Base-by-base conservation (phyloP, 2,797 vertebrate species). In the Sardinella longiceps region DNA sequence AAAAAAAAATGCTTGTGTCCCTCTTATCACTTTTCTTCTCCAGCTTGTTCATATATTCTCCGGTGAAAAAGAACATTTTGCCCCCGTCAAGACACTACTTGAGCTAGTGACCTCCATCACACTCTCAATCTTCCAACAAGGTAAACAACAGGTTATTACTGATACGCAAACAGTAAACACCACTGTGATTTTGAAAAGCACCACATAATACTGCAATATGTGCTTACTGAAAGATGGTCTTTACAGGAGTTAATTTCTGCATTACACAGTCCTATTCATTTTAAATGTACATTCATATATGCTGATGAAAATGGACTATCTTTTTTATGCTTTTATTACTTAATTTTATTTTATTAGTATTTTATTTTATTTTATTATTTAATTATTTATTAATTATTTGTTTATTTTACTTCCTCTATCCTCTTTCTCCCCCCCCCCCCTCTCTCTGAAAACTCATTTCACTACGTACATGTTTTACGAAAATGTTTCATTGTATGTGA, bases 41-140 rank as follows among this genome's bases (percentile, higher is more conserved):
- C 91, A 99, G 98, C 94, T 99, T 95, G 96, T 99, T 93, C 97
- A 97, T 91, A 97, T 99, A 92, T 99, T 99, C 93, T 95, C 96
- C 80, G 96, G 96, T 80, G 97, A 99, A 87, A 96, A 97, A 82
- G 96, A 95, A 56, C 95, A 98, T 90, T 93, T 96, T 87, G 93
- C 95, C 56, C 93, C 96, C 84, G 96, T 99, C 87, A 94, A 94
- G 92, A 93, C 94, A 80, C 97, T 99, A 23, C 95, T 96, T 89
- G 94, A 97, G 90, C 94, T 97, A 18, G 91, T 99, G 93, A 98
- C 97, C 45, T 97, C 97, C 45, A 93, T 98, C 88, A 99, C 98
- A 1, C 96, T 99, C 84, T 91, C 94, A 63, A 94, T 99, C 88
- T 99, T 99, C 93, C 97, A 98, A 89, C 97, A 95, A 96, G 98